Conservation (phyloP, 2,888 invertebrate species). For the Pandemis cinnamomeana region DNA sequence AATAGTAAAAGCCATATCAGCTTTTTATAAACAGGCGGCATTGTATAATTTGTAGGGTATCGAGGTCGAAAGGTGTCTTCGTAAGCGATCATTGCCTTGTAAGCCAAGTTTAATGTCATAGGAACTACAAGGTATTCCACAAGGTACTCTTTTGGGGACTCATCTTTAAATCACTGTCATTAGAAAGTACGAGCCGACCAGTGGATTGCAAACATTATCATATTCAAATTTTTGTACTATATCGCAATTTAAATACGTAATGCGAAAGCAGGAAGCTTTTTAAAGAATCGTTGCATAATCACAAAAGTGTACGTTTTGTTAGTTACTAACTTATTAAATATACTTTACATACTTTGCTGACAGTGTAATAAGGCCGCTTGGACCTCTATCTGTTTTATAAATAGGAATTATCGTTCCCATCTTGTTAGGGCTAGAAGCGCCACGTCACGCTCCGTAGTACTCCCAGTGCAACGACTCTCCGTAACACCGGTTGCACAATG, state of each 20-base stretch:
- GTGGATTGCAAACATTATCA: slow-evolving; percentile 23
- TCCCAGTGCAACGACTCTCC: slow-evolving; percentile 54
- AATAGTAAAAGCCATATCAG: slow-evolving; percentile 20
- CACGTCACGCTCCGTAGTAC: slow-evolving; percentile 26
- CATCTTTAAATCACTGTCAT: slow-evolving; percentile 10
- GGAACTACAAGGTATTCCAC: background rate
- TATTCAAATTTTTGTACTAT: slow-evolving; percentile 27
- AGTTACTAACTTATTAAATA: slow-evolving; percentile 22
- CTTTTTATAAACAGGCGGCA: slow-evolving; percentile 24
- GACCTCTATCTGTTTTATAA: slow-evolving; percentile 16
- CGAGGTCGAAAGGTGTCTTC: slow-evolving; percentile 24
- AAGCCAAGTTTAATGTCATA: background rate
- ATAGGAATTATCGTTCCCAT: slow-evolving; percentile 18
- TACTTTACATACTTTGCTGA: slow-evolving; percentile 24
- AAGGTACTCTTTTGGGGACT: slow-evolving; percentile 15
- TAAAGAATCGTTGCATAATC: slow-evolving; percentile 20
- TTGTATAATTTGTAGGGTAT: slow-evolving; percentile 24
- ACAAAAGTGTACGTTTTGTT: slow-evolving; percentile 24
- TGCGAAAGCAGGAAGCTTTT: slow-evolving; percentile 22
- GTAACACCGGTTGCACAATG: slow-evolving; percentile 57
- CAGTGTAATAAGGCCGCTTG: slow-evolving; percentile 25
- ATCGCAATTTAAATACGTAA: slow-evolving; percentile 38
- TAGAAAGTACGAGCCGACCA: slow-evolving; percentile 23
- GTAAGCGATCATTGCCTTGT: slow-evolving; percentile 5
- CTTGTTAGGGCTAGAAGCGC: slow-evolving; percentile 25